Base-by-base conservation (phyloP, 2,888 invertebrate species). In the Xylota sylvarum region DNA sequence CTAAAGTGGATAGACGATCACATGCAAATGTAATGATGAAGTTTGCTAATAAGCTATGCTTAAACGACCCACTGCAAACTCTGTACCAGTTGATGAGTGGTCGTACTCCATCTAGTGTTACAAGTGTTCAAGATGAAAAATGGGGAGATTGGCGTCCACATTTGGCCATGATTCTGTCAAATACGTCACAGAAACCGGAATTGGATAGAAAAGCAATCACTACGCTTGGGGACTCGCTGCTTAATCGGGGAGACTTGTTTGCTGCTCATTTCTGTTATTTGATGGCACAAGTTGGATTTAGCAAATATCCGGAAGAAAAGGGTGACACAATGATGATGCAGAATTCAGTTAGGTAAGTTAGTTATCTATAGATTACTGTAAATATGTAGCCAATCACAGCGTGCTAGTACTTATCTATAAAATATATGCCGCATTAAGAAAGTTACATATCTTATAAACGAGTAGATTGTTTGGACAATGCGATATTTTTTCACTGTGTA, bases 91-190 rank as follows among this genome's bases (percentile, higher is more conserved):
- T 97, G 89, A 96, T 98, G 93, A 97, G 97, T 88, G 97, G 96
- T 12, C 94, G 96, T 79, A 95, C 96, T 89, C 96, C 96, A 67
- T 95, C 96, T 81, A 95, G 96, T 88, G 96, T 97, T 32, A 96
- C 96, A 58, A 92, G 92, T 88, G 89, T 92, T 40, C 90, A 92
- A 46, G 96, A 96, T 91, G 95, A 95, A 89, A 95, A 95, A 89
- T 96, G 96, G 96, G 97, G 95, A 73, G 98, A 98, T 93, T 99
- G 99, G 99, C 94, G 98, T 85, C 97, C 98, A 23, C 99, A 99
- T 94, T 94, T 98, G 74, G 98, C 99, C 81, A 97, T 99, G 95
- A 95, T 99, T 89, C 94, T 99, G 70, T 96, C 98, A 84, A 98
- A 98, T 93, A 95, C 96, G 12, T 95, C 96, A 10, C 94, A 94